Percentiles rank a stretch among this genome's conserved stretches.
Evolutionary conservation across 1,140 invertebrate genomes (phyloP).

Genomic region (Drosophila subpulchrella): DNA sequence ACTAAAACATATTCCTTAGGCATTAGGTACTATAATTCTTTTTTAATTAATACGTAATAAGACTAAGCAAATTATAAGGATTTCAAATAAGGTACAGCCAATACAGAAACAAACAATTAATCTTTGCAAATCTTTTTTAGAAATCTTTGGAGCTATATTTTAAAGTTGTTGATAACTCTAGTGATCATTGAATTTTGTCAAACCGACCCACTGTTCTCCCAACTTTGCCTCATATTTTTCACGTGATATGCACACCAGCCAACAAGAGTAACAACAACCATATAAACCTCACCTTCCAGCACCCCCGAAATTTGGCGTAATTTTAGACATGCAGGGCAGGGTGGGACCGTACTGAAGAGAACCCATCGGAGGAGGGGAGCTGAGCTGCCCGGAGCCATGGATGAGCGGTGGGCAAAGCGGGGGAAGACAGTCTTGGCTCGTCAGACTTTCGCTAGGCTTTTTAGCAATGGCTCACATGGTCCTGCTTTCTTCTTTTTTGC

Average conservation of each 20-base stretch:
- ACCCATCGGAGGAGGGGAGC: neutral
- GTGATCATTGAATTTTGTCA: neutral
- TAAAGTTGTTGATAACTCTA: no score
- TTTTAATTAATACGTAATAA: no score
- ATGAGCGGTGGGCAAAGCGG: neutral
- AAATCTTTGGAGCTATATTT: no score
- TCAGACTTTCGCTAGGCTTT: constrained; percentile 60
- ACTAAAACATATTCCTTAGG: no score
- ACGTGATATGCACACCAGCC: constrained; percentile 52
- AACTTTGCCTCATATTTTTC: constrained; percentile 19
- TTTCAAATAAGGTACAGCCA: no score
- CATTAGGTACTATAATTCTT: no score
- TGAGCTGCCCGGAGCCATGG: neutral
- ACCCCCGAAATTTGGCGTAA: constrained; percentile 44
- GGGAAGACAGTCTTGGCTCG: constrained; percentile 29
- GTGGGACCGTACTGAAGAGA: constrained; percentile 2
- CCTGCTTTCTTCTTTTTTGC: constrained; percentile 4
- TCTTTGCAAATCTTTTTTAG: no score
- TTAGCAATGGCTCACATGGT: constrained; percentile 59
- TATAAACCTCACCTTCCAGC: constrained; percentile 15
- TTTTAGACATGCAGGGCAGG: constrained; percentile 58
- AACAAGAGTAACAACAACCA: constrained; percentile 42
- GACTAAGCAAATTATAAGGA: no score
- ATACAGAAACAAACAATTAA: no score
- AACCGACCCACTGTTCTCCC: constrained; percentile 9